phyloP scores from a whole-genome alignment of 2,797 vertebrate genomes.

The Zenarchopterus dispar region DNA sequence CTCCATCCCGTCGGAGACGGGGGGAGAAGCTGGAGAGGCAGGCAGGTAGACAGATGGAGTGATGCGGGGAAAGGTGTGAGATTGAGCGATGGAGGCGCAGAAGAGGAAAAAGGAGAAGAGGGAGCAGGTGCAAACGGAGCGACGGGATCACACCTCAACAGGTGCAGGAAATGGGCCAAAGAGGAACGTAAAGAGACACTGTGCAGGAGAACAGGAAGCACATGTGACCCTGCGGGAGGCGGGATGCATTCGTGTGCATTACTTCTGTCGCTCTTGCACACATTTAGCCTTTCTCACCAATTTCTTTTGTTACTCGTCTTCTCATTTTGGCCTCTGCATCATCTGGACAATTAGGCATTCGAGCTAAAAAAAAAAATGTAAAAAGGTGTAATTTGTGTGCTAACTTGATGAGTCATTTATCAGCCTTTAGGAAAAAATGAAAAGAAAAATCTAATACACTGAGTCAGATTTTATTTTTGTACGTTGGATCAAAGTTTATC shows the following conservation, averaged over 20 bases:
- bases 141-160: slow-evolving; percentile 76
- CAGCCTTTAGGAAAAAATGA: background rate
- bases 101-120: slow-evolving; percentile 35
- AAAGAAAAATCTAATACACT: slow-evolving; percentile 16
- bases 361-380: too few species aligned
- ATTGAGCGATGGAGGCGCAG: slow-evolving; percentile 23
- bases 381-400: background rate
- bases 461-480: slow-evolving; percentile 13
- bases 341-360: background rate
- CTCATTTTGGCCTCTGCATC: too few species aligned
- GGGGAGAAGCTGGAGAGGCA: slow-evolving; percentile 55
- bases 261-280: slow-evolving; percentile 6
- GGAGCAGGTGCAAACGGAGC: slow-evolving; percentile 67
- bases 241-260: slow-evolving; percentile 9
- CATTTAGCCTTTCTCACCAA: too few species aligned
- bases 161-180: slow-evolving; percentile 61
- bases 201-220: too few species aligned
- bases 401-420: slow-evolving; percentile 35
- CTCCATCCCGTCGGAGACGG: slow-evolving; percentile 26
- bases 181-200: slow-evolving; percentile 23
- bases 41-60: slow-evolving; percentile 73
- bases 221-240: slow-evolving; percentile 47
- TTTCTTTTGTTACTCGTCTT: too few species aligned
- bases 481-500: slow-evolving; percentile 7
- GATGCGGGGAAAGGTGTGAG: slow-evolving; percentile 66